Evolutionary conservation across 2,797 vertebrate genomes (phyloP).

Genomic region (Megalops cyprinoides): DNA sequence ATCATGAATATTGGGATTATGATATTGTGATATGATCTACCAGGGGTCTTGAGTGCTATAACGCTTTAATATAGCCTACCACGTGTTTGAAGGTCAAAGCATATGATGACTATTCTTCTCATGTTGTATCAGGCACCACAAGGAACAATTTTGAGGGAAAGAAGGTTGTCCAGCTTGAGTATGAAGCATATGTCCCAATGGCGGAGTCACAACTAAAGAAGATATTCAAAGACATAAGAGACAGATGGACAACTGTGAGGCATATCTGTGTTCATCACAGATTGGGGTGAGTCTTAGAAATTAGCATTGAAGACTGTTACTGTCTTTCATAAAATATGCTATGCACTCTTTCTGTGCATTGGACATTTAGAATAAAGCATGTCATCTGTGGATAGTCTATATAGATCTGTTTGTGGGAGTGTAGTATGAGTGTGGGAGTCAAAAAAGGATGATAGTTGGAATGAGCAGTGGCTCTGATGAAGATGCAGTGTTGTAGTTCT

Average conservation of each 20-base stretch:
- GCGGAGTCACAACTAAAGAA: constrained; percentile 84
- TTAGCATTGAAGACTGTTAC: not conserved
- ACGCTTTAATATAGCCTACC: no score
- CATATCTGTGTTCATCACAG: constrained; percentile 88
- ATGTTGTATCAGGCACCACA: constrained; percentile 78
- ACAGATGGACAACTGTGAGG: constrained; percentile 78
- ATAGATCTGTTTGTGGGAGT: no score
- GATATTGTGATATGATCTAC: no score
- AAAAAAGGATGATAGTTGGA: not conserved
- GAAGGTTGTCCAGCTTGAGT: constrained; percentile 85
- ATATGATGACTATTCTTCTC: not conserved
- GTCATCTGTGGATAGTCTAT: not conserved
- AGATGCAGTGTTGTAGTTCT: no score
- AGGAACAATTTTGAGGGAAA: constrained; percentile 83
- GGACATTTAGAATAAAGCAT: not conserved
- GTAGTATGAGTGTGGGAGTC: not conserved
- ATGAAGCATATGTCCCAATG: constrained; percentile 90
- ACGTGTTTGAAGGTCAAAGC: not conserved
- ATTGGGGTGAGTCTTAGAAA: constrained; percentile 77
- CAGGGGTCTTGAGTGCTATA: no score
- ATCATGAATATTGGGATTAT: no score
- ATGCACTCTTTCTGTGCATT: not conserved
- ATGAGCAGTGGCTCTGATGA: no score
- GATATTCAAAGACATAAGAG: constrained; percentile 80
- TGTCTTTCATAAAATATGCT: not conserved